Evolutionary conservation across 2,113 vertebrate genomes (phyloP), one percentile per base, ranked within the genome.

Genomic region (Apodemus sylvaticus): DNA sequence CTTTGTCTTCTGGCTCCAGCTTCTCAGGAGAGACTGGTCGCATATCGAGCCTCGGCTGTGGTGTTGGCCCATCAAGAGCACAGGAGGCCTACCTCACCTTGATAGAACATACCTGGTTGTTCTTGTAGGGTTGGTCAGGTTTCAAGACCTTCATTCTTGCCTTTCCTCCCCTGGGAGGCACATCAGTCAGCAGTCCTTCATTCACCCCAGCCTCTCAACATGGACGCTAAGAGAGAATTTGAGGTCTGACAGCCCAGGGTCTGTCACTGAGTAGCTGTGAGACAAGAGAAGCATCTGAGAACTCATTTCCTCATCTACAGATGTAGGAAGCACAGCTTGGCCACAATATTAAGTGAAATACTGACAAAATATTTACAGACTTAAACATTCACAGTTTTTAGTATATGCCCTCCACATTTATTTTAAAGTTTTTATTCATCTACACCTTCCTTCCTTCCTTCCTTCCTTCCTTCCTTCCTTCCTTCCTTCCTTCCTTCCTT

Each of bases 281-380:
- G 39, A 66, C 53, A 3, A 42, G 51, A 68, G 58, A 73, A 85
- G 76, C 68, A 60, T 96, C 96, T 90, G 90, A 85, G 70, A 71
- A 42, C 60, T 64, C 39, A n/a, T 85, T 79, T 90, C 66, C 73
- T 93, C n/a, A 68, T 42, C 68, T 86, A 1, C 22, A 85, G 81
- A 92, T 39, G 5, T 53, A 48, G n/a, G 26, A 90, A 55, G 36
- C n/a, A n/a, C 58, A 87, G 70, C 89, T 89, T 45, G 48, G 36
- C 86, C 16, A 5, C 19, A 45, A 71, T 64, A 51, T 22, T 77
- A 83, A 83, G 88, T 51, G 66, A 91, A 95, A 93, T 81, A 29
- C 26, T 73, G 64, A 81, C 77, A 66, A 94, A 94, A 29, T 58
- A 64, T 58, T 83, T 48, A 70, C 60, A 89, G 74, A 51, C 39